A percentile compares a stretch with the other conserved stretches of the same genome.
Conservation (phyloP, 2,113 vertebrate species). For the Oryzias curvinotus region DNA sequence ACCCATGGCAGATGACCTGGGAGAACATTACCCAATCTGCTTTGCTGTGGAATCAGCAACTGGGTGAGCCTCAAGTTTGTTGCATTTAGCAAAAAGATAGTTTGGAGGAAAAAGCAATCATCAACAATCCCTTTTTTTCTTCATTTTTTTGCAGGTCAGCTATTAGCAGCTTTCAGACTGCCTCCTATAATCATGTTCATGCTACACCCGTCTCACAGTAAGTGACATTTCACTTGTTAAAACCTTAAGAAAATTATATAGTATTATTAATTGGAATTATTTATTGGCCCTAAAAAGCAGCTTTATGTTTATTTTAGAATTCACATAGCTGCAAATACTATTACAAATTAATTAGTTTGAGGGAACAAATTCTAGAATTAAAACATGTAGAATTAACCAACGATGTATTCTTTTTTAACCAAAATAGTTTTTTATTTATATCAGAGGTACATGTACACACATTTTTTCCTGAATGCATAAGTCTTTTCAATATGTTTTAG, state of each 20-base stretch:
- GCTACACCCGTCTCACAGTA: neutral
- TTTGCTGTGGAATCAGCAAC: constrained; percentile 60
- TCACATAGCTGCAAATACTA: too few species aligned
- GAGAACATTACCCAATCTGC: constrained; percentile 56
- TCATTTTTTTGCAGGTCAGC: neutral
- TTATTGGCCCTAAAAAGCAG: too few species aligned
- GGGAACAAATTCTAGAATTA: too few species aligned
- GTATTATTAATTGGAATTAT: too few species aligned
- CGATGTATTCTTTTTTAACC: too few species aligned
- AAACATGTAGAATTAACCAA: too few species aligned
- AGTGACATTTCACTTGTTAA: neutral
- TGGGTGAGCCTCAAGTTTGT: constrained; percentile 32
- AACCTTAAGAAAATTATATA: too few species aligned
- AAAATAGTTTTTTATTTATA: neutral
- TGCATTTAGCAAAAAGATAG: neutral
- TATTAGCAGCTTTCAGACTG: neutral
- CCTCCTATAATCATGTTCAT: rapidly evolving
- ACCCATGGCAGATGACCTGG: constrained; percentile 40
- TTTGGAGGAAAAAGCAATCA: neutral
- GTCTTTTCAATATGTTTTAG: constrained; percentile 21
- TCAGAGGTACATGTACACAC: neutral
- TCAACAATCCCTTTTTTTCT: neutral
- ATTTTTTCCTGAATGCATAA: too few species aligned
- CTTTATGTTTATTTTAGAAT: too few species aligned
- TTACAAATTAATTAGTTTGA: too few species aligned